phyloP scores from a whole-genome alignment of 2,113 vertebrate species.

The Zootoca vivipara region DNA sequence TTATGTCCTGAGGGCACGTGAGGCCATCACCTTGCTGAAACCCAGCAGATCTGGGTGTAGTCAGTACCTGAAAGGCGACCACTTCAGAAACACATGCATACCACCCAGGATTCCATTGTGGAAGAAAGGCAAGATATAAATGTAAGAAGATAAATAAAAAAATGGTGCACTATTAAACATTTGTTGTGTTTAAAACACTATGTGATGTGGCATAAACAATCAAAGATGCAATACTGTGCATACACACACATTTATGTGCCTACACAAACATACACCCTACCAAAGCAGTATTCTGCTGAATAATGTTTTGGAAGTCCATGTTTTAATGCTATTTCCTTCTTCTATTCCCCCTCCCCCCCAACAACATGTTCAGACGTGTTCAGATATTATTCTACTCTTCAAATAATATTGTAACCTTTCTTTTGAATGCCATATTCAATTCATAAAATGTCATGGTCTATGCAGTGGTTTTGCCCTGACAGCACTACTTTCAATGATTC shows the following conservation, averaged over 20 bases:
- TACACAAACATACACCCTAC: background rate
- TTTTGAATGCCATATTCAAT: slow-evolving; percentile 67
- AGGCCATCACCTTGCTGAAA: too few relatives aligned
- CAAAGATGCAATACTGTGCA: background rate
- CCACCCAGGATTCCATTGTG: too few relatives aligned
- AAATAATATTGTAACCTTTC: slow-evolving; percentile 68
- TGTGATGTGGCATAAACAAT: too few relatives aligned
- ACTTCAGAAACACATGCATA: too few relatives aligned
- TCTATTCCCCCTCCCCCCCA: slow-evolving; percentile 1
- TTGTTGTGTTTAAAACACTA: too few relatives aligned
- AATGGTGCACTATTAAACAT: background rate
- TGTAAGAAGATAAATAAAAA: background rate
- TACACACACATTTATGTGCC: background rate
- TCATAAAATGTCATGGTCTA: slow-evolving; percentile 66
- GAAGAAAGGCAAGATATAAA: too few relatives aligned
- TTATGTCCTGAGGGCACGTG: too few relatives aligned
- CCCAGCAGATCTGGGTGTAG: too few relatives aligned
- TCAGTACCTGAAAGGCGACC: too few relatives aligned
- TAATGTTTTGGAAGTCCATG: background rate
- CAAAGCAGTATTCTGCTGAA: background rate
- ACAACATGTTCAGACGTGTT: slow-evolving; percentile 44
- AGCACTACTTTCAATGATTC: slow-evolving; percentile 33
- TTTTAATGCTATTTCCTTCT: slow-evolving; percentile 12
- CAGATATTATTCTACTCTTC: slow-evolving; percentile 59
- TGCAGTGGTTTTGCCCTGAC: slow-evolving; percentile 59